Conservation (phyloP, 1,140 invertebrate species). For the Thalassaphorura encarpata region DNA sequence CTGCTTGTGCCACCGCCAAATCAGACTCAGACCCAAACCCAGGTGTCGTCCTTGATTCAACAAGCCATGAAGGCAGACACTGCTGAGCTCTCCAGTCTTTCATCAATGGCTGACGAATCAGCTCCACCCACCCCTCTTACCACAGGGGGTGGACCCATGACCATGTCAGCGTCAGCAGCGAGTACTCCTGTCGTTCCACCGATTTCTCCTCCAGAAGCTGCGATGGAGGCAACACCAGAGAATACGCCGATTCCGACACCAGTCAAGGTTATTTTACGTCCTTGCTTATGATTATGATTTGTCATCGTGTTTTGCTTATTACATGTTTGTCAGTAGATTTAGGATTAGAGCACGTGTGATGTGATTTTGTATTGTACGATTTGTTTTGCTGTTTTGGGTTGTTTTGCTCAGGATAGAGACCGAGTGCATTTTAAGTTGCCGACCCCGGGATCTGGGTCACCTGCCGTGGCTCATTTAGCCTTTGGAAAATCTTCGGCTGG, state of each 20-base stretch:
- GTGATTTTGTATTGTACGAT: constrained; percentile 7
- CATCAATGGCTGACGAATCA: constrained; percentile 2
- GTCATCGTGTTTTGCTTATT: not conserved
- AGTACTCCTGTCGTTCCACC: not conserved
- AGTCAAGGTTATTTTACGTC: constrained; percentile 48
- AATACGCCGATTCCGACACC: constrained; percentile 52
- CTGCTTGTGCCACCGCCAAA: not conserved
- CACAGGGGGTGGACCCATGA: not conserved
- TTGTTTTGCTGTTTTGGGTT: constrained; percentile 12
- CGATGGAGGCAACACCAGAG: constrained; percentile 75
- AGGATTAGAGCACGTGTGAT: no score
- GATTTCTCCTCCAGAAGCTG: constrained; percentile 63
- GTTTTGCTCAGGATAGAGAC: constrained; percentile 19
- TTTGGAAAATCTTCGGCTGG: constrained; percentile 7
- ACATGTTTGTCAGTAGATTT: not conserved
- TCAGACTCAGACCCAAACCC: constrained; percentile 6
- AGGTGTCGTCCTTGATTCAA: constrained; percentile 12
- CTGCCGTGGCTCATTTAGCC: constrained; percentile 11
- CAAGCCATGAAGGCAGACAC: constrained; percentile 9
- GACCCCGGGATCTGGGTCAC: constrained; percentile 2
- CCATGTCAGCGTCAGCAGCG: not conserved
- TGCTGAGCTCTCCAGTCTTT: constrained; percentile 13
- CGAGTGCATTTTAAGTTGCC: constrained; percentile 21
- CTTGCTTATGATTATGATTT: not conserved
- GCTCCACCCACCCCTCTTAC: constrained; percentile 23